Evolutionary conservation across 2,888 invertebrate genomes (phyloP).

Genomic region (Cephus runcator): DNA sequence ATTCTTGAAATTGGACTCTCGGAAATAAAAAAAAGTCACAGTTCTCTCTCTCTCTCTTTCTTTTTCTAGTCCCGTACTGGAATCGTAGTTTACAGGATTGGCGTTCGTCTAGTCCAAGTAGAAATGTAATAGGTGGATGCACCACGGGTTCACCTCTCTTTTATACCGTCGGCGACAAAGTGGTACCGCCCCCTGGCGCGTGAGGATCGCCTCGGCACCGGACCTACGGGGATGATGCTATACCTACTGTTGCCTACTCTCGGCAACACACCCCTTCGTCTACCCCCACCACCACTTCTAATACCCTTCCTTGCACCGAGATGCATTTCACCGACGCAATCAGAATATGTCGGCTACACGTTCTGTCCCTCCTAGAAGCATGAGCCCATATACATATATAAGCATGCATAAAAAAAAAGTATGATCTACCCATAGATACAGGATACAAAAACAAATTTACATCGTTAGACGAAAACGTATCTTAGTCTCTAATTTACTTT

Average conservation of each 20-base stretch:
- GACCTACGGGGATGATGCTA: conserved; percentile 33
- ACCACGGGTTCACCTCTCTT: conserved; percentile 47
- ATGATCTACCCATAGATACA: not conserved
- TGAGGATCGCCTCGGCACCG: conserved; percentile 42
- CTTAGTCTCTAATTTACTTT: not conserved
- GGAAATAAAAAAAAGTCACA: not conserved
- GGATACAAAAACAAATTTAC: not conserved
- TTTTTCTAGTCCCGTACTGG: not conserved
- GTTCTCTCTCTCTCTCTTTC: not conserved
- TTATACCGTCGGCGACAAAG: conserved; percentile 46
- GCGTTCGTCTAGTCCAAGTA: conserved; percentile 29
- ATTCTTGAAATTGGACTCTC: not conserved
- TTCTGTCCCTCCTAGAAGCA: not conserved
- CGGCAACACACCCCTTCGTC: conserved; percentile 37
- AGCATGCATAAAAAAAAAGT: not conserved
- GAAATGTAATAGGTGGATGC: conserved; percentile 51
- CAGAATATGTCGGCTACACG: not conserved
- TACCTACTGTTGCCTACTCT: conserved; percentile 20
- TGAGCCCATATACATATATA: not conserved
- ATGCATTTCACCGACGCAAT: conserved; percentile 1
- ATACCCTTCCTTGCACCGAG: conserved; percentile 6
- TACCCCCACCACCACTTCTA: conserved; percentile 24
- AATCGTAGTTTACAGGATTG: not conserved
- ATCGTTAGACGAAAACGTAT: not conserved
- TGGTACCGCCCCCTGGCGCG: conserved; percentile 48